These are phyloP conservation scores for Apodemia duryi DNA, from an alignment of 2,888 invertebrate genomes.

Conservation along the genomic window DNA sequence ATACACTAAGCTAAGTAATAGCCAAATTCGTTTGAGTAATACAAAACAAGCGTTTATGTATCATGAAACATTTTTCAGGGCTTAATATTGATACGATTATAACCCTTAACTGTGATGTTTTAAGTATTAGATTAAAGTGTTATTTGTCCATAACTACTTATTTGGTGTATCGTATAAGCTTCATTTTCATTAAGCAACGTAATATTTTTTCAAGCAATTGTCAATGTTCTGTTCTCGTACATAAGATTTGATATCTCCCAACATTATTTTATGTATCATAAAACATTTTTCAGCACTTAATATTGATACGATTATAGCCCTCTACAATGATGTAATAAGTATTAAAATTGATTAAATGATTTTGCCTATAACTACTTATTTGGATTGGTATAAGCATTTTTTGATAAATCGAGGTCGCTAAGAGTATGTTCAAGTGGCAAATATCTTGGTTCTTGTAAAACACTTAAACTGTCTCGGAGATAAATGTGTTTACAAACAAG, in stretches of 20 bases:
- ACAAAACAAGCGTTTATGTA: too few species aligned
- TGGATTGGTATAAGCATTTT: conserved; percentile 17
- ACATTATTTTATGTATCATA: background rate
- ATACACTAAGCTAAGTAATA: too few species aligned
- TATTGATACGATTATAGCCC: background rate
- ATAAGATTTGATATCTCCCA: background rate
- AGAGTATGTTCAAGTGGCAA: conserved; percentile 35
- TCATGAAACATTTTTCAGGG: too few species aligned
- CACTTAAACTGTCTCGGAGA: conserved; percentile 37
- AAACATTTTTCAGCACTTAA: background rate
- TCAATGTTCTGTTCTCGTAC: background rate
- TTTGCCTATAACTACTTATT: background rate
- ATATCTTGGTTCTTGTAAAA: conserved; percentile 35
- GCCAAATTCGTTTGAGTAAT: too few species aligned
- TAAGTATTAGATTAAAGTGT: background rate
- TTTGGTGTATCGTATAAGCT: background rate
- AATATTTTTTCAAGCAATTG: background rate
- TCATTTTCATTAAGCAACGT: background rate
- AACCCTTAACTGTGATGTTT: background rate
- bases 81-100: background rate
- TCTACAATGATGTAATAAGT: background rate
- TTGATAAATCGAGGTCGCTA: conserved; percentile 31
- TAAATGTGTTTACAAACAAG: conserved; percentile 35
- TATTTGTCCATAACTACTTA: background rate
- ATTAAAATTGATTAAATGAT: background rate